Percentiles rank a stretch among this genome's conserved stretches.
These are phyloP conservation scores for Brachionus rotundiformis DNA, from an alignment of 1,140 invertebrate genomes.

Conservation along the genomic window DNA sequence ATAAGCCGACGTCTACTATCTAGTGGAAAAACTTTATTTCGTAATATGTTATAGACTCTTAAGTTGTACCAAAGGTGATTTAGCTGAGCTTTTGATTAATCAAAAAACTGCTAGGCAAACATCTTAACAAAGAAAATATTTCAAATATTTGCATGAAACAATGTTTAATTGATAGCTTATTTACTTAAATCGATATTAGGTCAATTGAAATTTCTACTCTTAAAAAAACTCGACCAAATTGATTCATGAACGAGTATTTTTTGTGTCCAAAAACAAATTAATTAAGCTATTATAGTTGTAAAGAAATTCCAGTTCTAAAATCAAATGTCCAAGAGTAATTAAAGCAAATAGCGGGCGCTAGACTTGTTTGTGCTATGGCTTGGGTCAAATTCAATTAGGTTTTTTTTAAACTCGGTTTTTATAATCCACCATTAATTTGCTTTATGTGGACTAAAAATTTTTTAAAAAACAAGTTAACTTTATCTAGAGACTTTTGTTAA, in stretches of 20 bases:
- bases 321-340: slow-evolving; percentile 33
- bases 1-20: background rate
- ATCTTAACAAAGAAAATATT: slow-evolving; percentile 1
- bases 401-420: background rate
- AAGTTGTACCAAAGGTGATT: background rate
- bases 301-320: slow-evolving; percentile 35
- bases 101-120: background rate
- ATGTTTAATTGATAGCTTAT: slow-evolving; percentile 4
- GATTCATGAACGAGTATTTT: background rate
- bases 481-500: background rate
- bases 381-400: slow-evolving; percentile 27
- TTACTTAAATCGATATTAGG: background rate
- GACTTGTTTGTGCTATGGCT: slow-evolving; percentile 7
- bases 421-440: background rate
- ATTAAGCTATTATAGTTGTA: background rate
- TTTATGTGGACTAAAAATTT: background rate
- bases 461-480: background rate
- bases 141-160: slow-evolving; percentile 2
- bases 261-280: slow-evolving; percentile 34
- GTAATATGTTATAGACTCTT: background rate
- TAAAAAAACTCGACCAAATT: slow-evolving; percentile 14
- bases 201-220: background rate
- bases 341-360: background rate
- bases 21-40: background rate
- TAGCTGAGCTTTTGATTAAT: background rate